Conservation (phyloP, 1,140 invertebrate genomes). For the Bilobella aurantiaca region DNA sequence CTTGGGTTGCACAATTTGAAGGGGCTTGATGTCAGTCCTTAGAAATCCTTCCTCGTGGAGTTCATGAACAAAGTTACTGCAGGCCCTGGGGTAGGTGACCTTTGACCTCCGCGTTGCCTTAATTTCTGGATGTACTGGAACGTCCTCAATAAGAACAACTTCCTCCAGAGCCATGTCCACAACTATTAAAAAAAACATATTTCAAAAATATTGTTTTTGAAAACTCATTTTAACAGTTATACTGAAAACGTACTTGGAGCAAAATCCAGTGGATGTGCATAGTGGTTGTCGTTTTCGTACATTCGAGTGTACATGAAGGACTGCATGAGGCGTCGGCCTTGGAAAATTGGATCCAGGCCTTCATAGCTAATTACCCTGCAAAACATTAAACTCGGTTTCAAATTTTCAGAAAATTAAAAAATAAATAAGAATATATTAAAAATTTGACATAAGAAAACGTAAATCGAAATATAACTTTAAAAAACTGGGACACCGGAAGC, state of each 20-base stretch:
- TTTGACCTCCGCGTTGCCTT: neutral
- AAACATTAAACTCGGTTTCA: neutral
- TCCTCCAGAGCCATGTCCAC: conserved; percentile 22
- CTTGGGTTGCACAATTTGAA: conserved; percentile 18
- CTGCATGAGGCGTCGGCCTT: conserved; percentile 20
- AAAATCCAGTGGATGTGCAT: conserved; percentile 31
- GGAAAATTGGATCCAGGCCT: conserved; percentile 13
- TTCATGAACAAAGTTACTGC: conserved; percentile 22
- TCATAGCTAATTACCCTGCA: conserved; percentile 20
- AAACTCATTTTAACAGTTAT: neutral
- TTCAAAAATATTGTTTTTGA: neutral
- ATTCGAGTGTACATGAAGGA: conserved; percentile 20
- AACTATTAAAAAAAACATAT: conserved; percentile 14
- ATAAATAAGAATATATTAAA: neutral
- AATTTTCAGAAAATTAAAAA: neutral
- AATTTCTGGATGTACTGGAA: conserved; percentile 22
- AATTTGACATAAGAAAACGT: too few relatives aligned
- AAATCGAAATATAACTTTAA: too few relatives aligned
- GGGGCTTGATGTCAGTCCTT: conserved; percentile 25
- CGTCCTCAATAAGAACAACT: conserved; percentile 21
- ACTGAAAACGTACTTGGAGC: conserved; percentile 14
- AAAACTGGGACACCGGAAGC: too few relatives aligned
- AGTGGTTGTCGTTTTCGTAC: conserved; percentile 25
- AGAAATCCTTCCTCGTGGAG: conserved; percentile 11
- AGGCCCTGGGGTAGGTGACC: conserved; percentile 6